Conservation (phyloP, 2,888 invertebrate genomes). For the Eulithis prunata region DNA sequence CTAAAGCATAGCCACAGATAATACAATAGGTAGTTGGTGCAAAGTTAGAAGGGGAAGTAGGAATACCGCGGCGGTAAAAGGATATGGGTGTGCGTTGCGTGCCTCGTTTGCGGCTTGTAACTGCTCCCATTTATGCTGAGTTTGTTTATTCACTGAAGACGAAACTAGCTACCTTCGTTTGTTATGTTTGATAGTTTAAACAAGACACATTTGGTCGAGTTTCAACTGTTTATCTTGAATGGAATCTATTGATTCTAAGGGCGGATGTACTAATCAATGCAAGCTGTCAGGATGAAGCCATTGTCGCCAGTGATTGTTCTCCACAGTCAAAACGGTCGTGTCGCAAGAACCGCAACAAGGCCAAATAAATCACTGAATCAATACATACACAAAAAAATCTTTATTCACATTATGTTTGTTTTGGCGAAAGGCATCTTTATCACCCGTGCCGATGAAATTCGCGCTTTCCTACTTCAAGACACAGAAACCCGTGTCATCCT, state of each 20-base stretch:
- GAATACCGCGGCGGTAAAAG: slow-evolving; percentile 31
- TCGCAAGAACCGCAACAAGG: slow-evolving; percentile 16
- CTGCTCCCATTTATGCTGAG: slow-evolving; percentile 40
- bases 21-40: slow-evolving; percentile 24
- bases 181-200: slow-evolving; percentile 25
- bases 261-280: slow-evolving; percentile 41
- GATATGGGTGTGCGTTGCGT: slow-evolving; percentile 39
- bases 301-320: slow-evolving; percentile 39
- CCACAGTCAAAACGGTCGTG: neutral
- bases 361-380: slow-evolving; percentile 9
- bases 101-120: slow-evolving; percentile 37
- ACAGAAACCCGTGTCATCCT: slow-evolving; percentile 37
- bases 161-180: slow-evolving; percentile 22
- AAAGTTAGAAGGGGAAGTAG: slow-evolving; percentile 33
- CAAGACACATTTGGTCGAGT: slow-evolving; percentile 28
- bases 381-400: neutral
- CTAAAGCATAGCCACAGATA: slow-evolving; percentile 29
- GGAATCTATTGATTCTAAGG: slow-evolving; percentile 35
- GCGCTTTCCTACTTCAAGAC: slow-evolving; percentile 35
- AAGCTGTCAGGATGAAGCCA: slow-evolving; percentile 34
- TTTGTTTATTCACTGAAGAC: slow-evolving; percentile 39
- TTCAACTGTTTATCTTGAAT: slow-evolving; percentile 27
- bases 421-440: slow-evolving; percentile 17
- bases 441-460: slow-evolving; percentile 19
- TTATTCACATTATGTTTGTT: slow-evolving; percentile 19